Conservation (phyloP, 2,888 invertebrate species). For the Lasioglossum calceatum region DNA sequence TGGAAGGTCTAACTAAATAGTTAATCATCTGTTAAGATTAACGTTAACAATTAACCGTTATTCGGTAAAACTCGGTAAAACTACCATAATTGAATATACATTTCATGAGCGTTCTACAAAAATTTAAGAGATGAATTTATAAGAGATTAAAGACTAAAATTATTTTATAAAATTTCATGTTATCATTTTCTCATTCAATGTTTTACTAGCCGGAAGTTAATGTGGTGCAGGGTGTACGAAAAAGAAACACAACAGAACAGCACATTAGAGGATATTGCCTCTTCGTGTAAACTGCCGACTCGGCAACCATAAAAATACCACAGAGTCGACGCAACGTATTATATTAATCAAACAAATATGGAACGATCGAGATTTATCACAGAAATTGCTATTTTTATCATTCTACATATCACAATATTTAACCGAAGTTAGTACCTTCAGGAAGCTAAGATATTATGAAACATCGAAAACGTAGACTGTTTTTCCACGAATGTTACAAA, state of each 20-base stretch:
- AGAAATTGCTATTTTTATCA: not conserved
- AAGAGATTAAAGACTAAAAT: too few species aligned
- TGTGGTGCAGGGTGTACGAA: not conserved
- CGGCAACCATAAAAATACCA: not conserved
- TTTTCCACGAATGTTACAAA: too few species aligned
- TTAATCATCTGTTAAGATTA: too few species aligned
- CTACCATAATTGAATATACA: too few species aligned
- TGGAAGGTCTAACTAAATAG: not conserved
- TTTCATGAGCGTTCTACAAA: too few species aligned
- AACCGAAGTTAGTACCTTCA: too few species aligned
- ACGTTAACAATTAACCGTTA: not conserved
- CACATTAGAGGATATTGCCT: not conserved
- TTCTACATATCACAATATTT: not conserved
- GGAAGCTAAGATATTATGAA: too few species aligned
- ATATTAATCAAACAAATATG: not conserved
- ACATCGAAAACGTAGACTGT: too few species aligned
- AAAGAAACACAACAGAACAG: not conserved
- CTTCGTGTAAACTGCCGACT: not conserved
- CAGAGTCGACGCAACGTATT: not conserved
- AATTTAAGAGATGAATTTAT: too few species aligned
- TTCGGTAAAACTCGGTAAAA: not conserved
- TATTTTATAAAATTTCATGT: too few species aligned
- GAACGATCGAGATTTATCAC: not conserved
- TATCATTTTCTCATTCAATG: not conserved
- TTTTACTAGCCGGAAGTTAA: not conserved